Percentiles rank a stretch among this genome's conserved stretches.
phyloP scores from a whole-genome alignment of 2,888 invertebrate genomes.

The Bugula neritina region DNA sequence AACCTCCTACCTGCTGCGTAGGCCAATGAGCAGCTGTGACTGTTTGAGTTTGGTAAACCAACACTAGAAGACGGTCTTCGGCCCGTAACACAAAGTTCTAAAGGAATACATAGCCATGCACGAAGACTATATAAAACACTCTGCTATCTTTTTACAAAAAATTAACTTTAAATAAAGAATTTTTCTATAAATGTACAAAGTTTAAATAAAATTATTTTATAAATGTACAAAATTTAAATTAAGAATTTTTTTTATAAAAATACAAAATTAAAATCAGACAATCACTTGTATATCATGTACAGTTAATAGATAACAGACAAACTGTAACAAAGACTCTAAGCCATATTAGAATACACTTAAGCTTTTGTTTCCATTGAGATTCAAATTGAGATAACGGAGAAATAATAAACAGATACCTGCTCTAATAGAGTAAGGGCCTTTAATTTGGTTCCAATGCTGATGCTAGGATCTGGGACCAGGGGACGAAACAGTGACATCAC shows the following conservation, averaged over 20 bases:
- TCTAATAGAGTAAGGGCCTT: neutral
- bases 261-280: no score
- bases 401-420: neutral
- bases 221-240: no score
- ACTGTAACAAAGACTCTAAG: neutral
- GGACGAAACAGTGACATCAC: slow-evolving; percentile 26
- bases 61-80: neutral
- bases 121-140: neutral
- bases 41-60: slow-evolving; percentile 2
- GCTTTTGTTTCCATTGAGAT: no score
- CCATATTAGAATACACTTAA: no score
- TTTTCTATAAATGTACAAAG: no score
- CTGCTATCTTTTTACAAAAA: neutral
- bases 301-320: no score
- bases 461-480: slow-evolving; percentile 2
- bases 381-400: neutral
- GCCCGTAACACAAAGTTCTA: neutral
- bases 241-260: no score
- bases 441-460: neutral
- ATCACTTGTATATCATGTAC: no score
- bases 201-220: no score
- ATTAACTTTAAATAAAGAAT: no score
- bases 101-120: neutral
- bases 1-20: no score
- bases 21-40: neutral